phyloP scores from a whole-genome alignment of 1,140 invertebrate genomes.

The Eulimnadia texana region DNA sequence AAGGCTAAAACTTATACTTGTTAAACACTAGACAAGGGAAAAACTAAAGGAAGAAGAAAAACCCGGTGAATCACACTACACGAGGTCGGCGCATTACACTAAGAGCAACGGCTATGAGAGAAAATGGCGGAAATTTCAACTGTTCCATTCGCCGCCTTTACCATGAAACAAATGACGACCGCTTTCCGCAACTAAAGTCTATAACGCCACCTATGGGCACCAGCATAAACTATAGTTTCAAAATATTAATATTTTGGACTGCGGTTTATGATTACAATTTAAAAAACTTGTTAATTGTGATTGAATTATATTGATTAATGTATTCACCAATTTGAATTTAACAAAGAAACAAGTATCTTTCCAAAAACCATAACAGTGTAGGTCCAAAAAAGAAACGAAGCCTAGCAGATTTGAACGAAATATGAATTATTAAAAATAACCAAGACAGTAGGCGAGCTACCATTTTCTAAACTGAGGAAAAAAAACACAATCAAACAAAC shows the following conservation, averaged over 20 bases:
- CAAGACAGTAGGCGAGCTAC: not conserved
- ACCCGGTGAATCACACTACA: not conserved
- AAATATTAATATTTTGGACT: too few relatives aligned
- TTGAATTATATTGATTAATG: too few relatives aligned
- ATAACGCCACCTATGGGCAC: not conserved
- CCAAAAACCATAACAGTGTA: too few relatives aligned
- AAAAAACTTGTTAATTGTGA: too few relatives aligned
- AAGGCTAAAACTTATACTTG: not conserved
- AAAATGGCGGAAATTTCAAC: slow-evolving; percentile 9
- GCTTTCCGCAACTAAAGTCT: not conserved
- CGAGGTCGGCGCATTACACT: not conserved
- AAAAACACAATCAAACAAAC: not conserved
- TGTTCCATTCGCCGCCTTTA: slow-evolving; percentile 1
- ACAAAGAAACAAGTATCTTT: too few relatives aligned
- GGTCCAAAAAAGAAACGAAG: too few relatives aligned
- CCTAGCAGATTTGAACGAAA: too few relatives aligned
- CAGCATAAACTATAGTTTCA: too few relatives aligned
- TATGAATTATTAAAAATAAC: too few relatives aligned
- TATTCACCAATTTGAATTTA: too few relatives aligned
- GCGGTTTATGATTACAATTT: too few relatives aligned
- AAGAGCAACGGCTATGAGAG: not conserved
- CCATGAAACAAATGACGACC: slow-evolving; percentile 8
- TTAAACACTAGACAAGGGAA: not conserved
- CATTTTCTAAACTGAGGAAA: not conserved
- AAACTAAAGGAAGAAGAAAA: not conserved